A percentile compares a stretch with the other conserved stretches of the same genome.
phyloP scores from a whole-genome alignment of 2,113 vertebrate genomes.

The Alethe diademata region DNA sequence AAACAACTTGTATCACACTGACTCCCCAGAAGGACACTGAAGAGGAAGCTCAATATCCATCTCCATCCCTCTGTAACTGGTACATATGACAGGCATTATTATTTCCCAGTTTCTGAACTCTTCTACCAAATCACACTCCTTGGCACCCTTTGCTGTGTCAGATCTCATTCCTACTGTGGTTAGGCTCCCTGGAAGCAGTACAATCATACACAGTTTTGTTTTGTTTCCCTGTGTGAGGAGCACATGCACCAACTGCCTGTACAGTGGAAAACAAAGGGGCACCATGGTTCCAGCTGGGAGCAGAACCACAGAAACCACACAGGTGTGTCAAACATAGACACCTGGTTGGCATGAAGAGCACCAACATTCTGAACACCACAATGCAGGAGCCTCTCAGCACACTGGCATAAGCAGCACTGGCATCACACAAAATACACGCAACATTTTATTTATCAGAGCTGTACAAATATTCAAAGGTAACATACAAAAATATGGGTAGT shows the following conservation, averaged over 20 bases:
- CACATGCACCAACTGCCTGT: background rate
- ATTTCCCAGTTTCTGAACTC: background rate
- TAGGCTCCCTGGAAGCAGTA: background rate
- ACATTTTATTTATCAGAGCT: conserved; percentile 20
- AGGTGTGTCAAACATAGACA: background rate
- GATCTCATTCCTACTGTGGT: background rate
- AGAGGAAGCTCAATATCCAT: background rate
- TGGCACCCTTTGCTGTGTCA: background rate
- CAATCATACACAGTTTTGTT: background rate
- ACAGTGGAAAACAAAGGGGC: background rate
- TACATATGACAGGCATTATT: background rate
- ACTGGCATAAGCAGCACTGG: background rate
- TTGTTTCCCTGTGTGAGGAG: background rate
- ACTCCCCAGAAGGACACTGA: background rate
- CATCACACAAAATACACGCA: accelerated
- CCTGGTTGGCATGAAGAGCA: accelerated
- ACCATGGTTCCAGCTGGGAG: background rate
- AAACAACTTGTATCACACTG: background rate
- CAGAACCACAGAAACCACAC: background rate
- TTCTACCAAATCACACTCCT: background rate
- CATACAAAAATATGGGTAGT: background rate
- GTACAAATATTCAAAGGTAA: background rate
- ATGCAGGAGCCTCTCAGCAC: too few relatives aligned
- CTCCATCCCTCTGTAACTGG: background rate
- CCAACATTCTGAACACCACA: accelerated